Conservation (phyloP, 2,888 invertebrate genomes). For the Eupithecia vulgata region DNA sequence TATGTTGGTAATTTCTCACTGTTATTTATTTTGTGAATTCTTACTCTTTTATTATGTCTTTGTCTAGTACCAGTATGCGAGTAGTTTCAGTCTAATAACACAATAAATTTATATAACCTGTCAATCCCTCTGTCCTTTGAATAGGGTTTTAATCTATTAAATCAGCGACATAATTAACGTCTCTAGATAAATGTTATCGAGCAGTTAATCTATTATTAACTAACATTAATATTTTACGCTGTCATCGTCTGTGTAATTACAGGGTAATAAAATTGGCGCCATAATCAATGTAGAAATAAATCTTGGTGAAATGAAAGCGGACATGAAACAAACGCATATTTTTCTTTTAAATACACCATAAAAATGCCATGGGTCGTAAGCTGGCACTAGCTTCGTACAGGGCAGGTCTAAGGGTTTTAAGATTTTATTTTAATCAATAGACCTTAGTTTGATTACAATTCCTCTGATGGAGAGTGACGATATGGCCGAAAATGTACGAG, state of each 20-base stretch:
- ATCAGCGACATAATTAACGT: slow-evolving; percentile 6
- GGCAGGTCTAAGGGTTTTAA: not conserved
- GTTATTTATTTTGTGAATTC: slow-evolving; percentile 31
- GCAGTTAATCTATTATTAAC: slow-evolving; percentile 62
- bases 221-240: slow-evolving; percentile 67
- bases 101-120: not conserved
- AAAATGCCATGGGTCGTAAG: slow-evolving; percentile 77
- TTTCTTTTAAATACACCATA: slow-evolving; percentile 76
- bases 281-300: slow-evolving; percentile 80
- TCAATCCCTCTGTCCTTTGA: not conserved
- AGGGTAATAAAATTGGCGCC: slow-evolving; percentile 72
- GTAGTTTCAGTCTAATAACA: not conserved
- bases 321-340: slow-evolving; percentile 78
- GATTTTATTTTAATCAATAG: not conserved
- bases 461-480: not conserved
- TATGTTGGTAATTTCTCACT: slow-evolving; percentile 45
- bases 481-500: not conserved
- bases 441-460: not conserved
- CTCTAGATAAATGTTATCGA: slow-evolving; percentile 38
- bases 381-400: slow-evolving; percentile 66
- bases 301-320: slow-evolving; percentile 76
- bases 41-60: not conserved
- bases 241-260: slow-evolving; percentile 74
- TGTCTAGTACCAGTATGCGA: not conserved
- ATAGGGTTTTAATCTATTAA: not conserved